Conservation (phyloP, 2,113 vertebrate species). For the Anoura caudifer region DNA sequence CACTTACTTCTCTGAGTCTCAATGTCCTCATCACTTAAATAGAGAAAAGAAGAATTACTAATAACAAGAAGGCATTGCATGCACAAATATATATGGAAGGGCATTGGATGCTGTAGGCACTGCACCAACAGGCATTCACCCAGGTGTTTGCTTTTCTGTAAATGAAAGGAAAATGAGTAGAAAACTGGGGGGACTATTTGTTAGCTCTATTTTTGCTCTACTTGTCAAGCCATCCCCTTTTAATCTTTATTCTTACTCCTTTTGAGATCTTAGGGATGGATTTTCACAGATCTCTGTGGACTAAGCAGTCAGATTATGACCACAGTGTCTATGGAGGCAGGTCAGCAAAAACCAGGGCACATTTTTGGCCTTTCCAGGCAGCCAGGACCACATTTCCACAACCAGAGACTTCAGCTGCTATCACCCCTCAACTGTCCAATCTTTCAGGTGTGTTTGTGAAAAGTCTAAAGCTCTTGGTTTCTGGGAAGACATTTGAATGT, state of each 20-base stretch:
- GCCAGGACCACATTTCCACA: neutral
- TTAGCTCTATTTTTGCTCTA: neutral
- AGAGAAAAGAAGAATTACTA: neutral
- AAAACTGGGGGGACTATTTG: neutral
- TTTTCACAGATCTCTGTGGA: neutral
- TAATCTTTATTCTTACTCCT: neutral
- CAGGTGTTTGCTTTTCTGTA: neutral
- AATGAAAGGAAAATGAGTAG: neutral
- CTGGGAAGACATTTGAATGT: neutral
- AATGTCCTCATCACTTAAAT: neutral
- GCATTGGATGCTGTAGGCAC: neutral
- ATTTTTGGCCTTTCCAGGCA: neutral
- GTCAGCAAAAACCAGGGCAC: neutral
- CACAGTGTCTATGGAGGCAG: neutral
- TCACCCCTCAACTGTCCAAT: neutral
- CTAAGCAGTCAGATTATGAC: neutral
- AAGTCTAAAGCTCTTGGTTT: neutral
- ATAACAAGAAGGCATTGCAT: neutral
- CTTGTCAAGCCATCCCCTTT: neutral
- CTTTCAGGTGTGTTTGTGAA: neutral
- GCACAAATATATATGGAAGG: fast-evolving
- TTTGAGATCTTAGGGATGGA: neutral
- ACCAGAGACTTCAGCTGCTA: neutral
- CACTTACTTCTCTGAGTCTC: neutral
- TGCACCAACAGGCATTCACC: neutral